Evolutionary conservation across 2,797 vertebrate species (phyloP).

Genomic region (Bucorvus abyssinicus): DNA sequence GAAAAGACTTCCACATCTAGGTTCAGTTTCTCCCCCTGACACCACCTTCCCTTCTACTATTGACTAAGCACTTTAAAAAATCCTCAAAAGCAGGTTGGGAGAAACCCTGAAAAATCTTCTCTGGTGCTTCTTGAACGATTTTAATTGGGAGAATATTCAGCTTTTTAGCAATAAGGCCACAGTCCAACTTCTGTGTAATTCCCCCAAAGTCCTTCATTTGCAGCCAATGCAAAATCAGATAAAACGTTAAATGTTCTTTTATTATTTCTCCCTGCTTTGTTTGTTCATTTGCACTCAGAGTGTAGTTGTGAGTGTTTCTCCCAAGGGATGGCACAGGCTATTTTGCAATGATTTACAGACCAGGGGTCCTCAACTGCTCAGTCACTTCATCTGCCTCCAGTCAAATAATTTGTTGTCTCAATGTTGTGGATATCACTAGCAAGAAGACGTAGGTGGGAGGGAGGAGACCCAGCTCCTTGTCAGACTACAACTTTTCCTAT

Average conservation of each 20-base stretch:
- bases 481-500: rapidly evolving
- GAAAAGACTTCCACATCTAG: not conserved
- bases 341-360: not conserved
- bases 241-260: not conserved
- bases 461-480: not conserved
- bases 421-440: not conserved
- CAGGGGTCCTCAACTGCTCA: not conserved
- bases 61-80: not conserved
- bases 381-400: not conserved
- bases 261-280: not conserved
- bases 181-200: not conserved
- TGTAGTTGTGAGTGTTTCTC: not conserved
- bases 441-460: not conserved
- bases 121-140: not conserved
- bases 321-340: not conserved
- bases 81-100: not conserved
- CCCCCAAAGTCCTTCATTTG: not conserved
- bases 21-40: not conserved
- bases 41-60: not conserved
- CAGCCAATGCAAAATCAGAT: not conserved
- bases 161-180: not conserved
- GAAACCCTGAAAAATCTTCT: not conserved
- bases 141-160: not conserved
- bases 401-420: rapidly evolving
- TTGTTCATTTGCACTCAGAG: rapidly evolving